phyloP scores from a whole-genome alignment of 2,888 invertebrate genomes.

The Drosophila villosipedis region DNA sequence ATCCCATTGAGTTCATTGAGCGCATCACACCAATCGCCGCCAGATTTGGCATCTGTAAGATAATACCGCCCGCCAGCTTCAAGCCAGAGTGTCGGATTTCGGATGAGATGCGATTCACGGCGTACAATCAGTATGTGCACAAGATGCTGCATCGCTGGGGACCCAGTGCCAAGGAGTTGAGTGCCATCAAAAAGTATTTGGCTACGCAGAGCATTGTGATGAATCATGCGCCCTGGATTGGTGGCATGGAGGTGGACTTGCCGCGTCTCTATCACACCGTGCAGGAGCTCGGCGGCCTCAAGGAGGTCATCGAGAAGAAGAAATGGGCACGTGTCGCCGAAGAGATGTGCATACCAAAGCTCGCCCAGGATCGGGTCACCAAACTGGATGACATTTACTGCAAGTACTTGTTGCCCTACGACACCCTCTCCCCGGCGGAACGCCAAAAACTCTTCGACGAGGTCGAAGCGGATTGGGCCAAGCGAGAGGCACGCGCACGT shows the following conservation, averaged over 20 bases:
- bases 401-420: constrained; percentile 95
- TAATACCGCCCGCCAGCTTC: constrained; percentile 93
- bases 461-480: constrained; percentile 91
- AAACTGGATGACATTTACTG: constrained; percentile 95
- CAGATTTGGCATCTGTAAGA: constrained; percentile 93
- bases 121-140: constrained; percentile 95
- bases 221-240: constrained; percentile 92
- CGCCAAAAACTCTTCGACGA: constrained; percentile 90
- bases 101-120: constrained; percentile 94
- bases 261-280: constrained; percentile 94
- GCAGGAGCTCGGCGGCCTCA: constrained; percentile 93
- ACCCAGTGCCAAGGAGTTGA: constrained; percentile 92
- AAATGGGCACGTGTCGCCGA: constrained; percentile 95
- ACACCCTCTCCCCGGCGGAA: constrained; percentile 92
- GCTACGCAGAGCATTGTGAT: constrained; percentile 91
- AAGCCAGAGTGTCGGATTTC: constrained; percentile 92
- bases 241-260: constrained; percentile 95
- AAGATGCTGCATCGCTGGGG: constrained; percentile 96
- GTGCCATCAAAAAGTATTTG: constrained; percentile 93
- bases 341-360: constrained; percentile 93
- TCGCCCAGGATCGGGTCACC: constrained; percentile 91
- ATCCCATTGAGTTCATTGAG: constrained; percentile 94
- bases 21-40: constrained; percentile 91
- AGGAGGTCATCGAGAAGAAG: constrained; percentile 94
- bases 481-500: constrained; percentile 87